phyloP scores from a whole-genome alignment of 2,888 invertebrate species.

The Euzetes globulus region DNA sequence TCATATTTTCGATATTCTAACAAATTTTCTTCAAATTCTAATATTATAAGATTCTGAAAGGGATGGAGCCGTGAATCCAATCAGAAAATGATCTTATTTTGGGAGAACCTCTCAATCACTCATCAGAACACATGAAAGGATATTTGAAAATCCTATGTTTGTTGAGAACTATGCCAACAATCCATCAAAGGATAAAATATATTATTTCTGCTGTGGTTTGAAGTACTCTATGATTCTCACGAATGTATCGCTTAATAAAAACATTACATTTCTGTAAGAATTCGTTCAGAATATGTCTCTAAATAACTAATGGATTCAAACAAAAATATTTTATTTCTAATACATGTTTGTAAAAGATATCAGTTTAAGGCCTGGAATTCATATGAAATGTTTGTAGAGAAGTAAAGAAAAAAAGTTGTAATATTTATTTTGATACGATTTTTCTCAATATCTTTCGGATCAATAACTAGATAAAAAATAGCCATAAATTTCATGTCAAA shows the following conservation, averaged over 20 bases:
- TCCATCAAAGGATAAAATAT: conserved; percentile 2
- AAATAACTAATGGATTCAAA: conserved; percentile 5
- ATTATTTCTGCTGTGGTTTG: background rate
- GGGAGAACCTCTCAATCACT: no score
- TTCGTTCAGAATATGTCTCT: background rate
- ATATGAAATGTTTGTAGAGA: no score
- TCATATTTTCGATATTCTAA: no score
- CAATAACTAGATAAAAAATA: no score
- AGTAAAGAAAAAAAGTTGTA: background rate
- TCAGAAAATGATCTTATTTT: background rate
- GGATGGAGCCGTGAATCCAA: no score
- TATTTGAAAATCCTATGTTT: background rate
- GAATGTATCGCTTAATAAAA: background rate
- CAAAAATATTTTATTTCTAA: background rate
- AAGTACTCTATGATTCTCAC: background rate
- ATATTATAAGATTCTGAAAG: no score
- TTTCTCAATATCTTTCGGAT: no score
- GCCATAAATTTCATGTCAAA: no score
- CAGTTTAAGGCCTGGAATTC: background rate
- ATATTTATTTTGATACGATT: background rate
- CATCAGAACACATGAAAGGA: no score
- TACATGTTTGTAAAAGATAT: background rate
- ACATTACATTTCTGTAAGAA: background rate
- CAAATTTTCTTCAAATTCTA: no score
- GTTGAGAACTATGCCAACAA: background rate